phyloP scores from a whole-genome alignment of 2,888 invertebrate genomes.

The Unio delphinus region DNA sequence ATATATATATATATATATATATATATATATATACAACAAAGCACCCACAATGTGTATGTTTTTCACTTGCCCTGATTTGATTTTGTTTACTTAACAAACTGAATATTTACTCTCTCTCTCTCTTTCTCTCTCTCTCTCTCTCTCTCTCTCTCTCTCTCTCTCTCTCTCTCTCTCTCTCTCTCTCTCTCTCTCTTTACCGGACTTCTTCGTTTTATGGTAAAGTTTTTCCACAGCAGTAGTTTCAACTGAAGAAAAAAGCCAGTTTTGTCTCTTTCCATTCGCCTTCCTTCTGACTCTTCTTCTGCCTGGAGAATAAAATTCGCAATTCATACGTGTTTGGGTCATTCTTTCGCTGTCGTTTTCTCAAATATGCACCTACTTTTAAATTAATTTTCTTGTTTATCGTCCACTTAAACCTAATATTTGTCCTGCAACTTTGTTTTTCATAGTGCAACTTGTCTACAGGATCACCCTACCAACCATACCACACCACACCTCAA shows the following conservation, averaged over 20 bases:
- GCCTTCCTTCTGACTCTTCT: not conserved
- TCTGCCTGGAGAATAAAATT: too few relatives aligned
- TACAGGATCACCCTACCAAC: too few relatives aligned
- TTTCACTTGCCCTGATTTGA: too few relatives aligned
- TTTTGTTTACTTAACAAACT: too few relatives aligned
- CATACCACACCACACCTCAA: not conserved
- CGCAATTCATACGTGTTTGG: not conserved
- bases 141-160: conserved; percentile 3
- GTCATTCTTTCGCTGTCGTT: too few relatives aligned
- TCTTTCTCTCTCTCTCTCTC: conserved; percentile 3
- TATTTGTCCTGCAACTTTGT: too few relatives aligned
- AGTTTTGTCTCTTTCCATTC: conserved; percentile 4
- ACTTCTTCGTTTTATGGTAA: conserved; percentile 21
- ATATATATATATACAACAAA: not conserved
- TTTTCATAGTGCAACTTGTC: too few relatives aligned
- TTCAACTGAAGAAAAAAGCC: conserved; percentile 21
- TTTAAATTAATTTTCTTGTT: too few relatives aligned
- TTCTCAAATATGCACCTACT: not conserved
- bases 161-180: not conserved
- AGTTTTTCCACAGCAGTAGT: conserved; percentile 30
- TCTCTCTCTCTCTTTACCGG: conserved; percentile 12
- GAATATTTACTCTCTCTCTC: not conserved
- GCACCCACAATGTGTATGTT: too few relatives aligned
- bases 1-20: not conserved
- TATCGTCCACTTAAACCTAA: too few relatives aligned